A percentile compares a stretch with the other conserved stretches of the same genome.
Evolutionary conservation across 2,888 invertebrate species (phyloP).

Genomic region (Ormyrus rosae): DNA sequence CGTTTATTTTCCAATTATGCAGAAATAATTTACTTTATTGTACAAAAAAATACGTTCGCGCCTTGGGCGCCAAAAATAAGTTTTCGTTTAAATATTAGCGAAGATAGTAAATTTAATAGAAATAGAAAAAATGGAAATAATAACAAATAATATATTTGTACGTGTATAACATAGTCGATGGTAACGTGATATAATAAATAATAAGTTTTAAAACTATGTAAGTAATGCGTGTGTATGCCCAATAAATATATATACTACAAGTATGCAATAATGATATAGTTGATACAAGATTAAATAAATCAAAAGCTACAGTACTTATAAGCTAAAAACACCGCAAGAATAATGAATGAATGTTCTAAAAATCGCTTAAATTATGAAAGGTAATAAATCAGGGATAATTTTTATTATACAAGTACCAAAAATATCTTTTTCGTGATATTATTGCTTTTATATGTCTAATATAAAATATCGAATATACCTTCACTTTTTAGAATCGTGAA

Average conservation of each 20-base stretch:
- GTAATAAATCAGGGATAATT: slow-evolving; percentile 28
- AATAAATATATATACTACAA: slow-evolving; percentile 67
- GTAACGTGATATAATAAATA: slow-evolving; percentile 74
- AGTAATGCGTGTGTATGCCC: slow-evolving; percentile 64
- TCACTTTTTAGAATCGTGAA: slow-evolving; percentile 3
- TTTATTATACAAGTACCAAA: slow-evolving; percentile 18
- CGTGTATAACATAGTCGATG: slow-evolving; percentile 70
- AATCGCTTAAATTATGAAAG: slow-evolving; percentile 26
- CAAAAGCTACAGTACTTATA: slow-evolving; percentile 48
- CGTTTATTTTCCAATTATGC: slow-evolving; percentile 41
- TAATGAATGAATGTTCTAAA: slow-evolving; percentile 27
- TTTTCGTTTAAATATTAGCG: slow-evolving; percentile 38
- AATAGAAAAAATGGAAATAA: slow-evolving; percentile 63
- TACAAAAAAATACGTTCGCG: slow-evolving; percentile 31
- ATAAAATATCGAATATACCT: slow-evolving; percentile 3
- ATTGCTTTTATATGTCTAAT: background rate
- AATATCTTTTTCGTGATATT: background rate
- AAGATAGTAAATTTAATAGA: slow-evolving; percentile 52
- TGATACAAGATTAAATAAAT: slow-evolving; percentile 43
- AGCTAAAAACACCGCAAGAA: slow-evolving; percentile 41
- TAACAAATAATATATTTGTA: slow-evolving; percentile 71
- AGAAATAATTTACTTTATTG: slow-evolving; percentile 52
- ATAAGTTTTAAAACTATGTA: slow-evolving; percentile 62
- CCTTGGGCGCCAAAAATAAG: slow-evolving; percentile 34
- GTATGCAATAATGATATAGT: slow-evolving; percentile 63